Base-by-base conservation (phyloP, 2,113 vertebrate genomes). In the Eurystomus gularis region DNA sequence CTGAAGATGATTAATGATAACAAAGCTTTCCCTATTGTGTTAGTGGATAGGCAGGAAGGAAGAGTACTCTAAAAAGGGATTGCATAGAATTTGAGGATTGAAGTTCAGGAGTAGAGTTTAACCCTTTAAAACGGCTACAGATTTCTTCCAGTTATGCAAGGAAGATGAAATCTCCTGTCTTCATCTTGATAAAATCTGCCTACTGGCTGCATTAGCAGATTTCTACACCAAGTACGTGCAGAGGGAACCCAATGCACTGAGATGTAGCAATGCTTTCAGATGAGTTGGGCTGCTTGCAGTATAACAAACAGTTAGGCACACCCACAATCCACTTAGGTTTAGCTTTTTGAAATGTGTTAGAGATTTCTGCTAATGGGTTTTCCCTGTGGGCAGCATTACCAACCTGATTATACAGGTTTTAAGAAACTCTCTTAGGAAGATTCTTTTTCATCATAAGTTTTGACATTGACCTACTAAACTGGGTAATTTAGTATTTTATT, bases 1-100 rank as follows among this genome's bases (percentile, higher is more conserved):
- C 91, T 23, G 35, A 57, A 84, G 95, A 92, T 96, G 95, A 97
- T 97, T 94, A 86, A 96, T 96, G 94, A 89, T 85, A 82, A 72
- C 26, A 68, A 95, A 97, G 79, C 95, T 97, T 93, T 97, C 96
- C 89, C 95, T 94, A 97, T 94, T 97, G 97, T 98, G 96, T 87
- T 82, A 72, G 91, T 2, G 1, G 91, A 92, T 94, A 97, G 97
- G 97, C 95, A 98, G 97, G 97, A 97, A 98, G 97, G 97, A 98
- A 98, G 97, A 96, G 72, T 86, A 71, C 94, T 97, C 89, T 92
- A 84, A 94, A 97, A 93, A 93, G 95, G 95, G 93, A 97, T 92
- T 82, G 82, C 89, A 84, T 92, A 92, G 86, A 92, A 94, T 96
- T 85, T 79, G 64, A 88, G 86, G 77, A 44, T 42, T 94, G 94